Base-by-base conservation (phyloP, 2,113 vertebrate species). In the Scomber colias region DNA sequence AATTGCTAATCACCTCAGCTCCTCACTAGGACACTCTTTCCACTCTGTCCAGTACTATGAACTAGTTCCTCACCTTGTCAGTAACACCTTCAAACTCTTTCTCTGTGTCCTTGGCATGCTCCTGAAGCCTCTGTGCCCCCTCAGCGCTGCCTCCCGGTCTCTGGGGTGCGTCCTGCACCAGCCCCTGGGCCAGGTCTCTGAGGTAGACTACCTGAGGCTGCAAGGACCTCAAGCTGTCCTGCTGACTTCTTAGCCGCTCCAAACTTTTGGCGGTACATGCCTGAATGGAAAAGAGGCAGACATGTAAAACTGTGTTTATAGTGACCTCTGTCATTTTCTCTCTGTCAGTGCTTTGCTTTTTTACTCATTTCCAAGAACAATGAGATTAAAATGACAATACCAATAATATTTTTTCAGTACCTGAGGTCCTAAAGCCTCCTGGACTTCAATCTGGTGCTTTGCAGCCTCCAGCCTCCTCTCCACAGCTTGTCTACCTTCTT, bases 211-310 rank as follows among this genome's bases (percentile, higher is more conserved):
- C 97, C 74, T 99, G 98, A 0, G 96, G 94, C 68, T 96, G 96
- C 82, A 99, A 87, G 3, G 95, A 96, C 75, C 96, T 92, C 30
- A 99, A 93, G 64, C 91, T 93, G 87, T 98, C 97, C 88, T 98
- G 97, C 66, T 99, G 98, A 2, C 95, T 91, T 50, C 96, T 95
- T 51, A 99, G 92, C 61, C 97, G 96, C 92, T 99, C 98, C 86
- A 99, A 81, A 69, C 99, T 99, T 93, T 99, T 99, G 35, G 94
- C 97, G 85, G 97, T 99, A 89, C 97, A 99, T 1, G 97, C 97
- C 92, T 99, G 97, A 0, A 93, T 2, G 94, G 24, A 7, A 35
- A 46, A 76, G 15, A 45, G 11, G 13, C 0, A 46, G 19, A 60
- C 2, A 14, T 9, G 3, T 27, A 27, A 27, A 27, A 27, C 24